A percentile compares a stretch with the other conserved stretches of the same genome.
Evolutionary conservation across 2,888 invertebrate genomes (phyloP).

Genomic region (Brachynemurus nebulosus): DNA sequence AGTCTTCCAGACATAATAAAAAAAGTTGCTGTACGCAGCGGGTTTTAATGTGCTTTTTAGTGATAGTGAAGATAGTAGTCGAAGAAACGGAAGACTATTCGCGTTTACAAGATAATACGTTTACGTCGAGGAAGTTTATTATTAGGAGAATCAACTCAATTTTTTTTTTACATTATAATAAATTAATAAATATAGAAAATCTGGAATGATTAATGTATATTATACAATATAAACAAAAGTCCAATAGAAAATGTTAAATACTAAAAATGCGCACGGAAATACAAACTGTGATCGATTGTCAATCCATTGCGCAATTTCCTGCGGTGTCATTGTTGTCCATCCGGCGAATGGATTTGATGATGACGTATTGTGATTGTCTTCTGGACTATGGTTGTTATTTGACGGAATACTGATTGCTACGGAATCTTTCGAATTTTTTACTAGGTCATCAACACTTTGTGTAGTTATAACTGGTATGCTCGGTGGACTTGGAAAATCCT

Average conservation of each 20-base stretch:
- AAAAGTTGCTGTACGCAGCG: no score
- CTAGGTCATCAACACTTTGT: conserved; percentile 48
- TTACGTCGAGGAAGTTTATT: no score
- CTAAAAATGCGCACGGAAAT: conserved; percentile 62
- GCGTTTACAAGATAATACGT: no score
- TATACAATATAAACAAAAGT: conserved; percentile 65
- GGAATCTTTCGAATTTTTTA: conserved; percentile 19
- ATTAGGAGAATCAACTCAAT: no score
- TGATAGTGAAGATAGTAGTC: no score
- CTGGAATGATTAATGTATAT: no score
- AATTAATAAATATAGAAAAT: no score
- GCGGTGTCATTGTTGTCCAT: conserved; percentile 77
- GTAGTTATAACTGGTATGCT: conserved; percentile 52
- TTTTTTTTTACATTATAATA: no score
- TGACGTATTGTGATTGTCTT: conserved; percentile 25
- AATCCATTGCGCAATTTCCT: conserved; percentile 79
- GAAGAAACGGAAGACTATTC: no score
- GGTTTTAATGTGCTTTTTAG: no score
- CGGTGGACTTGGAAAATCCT: conserved; percentile 50
- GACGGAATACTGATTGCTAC: conserved; percentile 22
- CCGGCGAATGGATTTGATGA: conserved; percentile 32
- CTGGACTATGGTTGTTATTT: no score
- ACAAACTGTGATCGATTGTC: conserved; percentile 63
- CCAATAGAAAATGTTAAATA: conserved; percentile 71
- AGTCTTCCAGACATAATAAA: no score